Base-by-base conservation (phyloP, 2,797 vertebrate species). In the Buphagus erythrorhynchus region DNA sequence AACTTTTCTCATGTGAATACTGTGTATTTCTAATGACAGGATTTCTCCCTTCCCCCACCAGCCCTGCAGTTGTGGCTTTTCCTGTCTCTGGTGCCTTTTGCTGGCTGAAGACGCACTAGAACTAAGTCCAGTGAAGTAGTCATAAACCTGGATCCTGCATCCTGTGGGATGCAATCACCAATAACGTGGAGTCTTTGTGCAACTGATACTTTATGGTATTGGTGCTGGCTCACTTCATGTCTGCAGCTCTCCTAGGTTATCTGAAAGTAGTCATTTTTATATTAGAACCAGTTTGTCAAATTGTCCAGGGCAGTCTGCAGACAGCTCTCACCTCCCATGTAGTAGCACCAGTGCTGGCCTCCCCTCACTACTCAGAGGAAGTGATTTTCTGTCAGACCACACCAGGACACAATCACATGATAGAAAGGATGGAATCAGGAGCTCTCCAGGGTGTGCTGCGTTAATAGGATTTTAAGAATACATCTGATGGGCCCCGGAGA, bases 181-280 rank as follows among this genome's bases (percentile, higher is more conserved):
- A 6, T 66, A 58, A 35, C 1, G 10, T 65, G 38, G 16, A 90
- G 31, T 55, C 52, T 71, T 76, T 79, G 65, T 69, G 68, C 72
- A 74, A 6, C 35, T 72, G 40, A 31, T 76, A 38, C n/a, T 75
- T 85, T 31, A 21, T 36, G 21, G 16, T 66, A 45, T 71, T 9
- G 2, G 33, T 79, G 49, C 24, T 49, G 51, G 31, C 49, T 84
- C 88, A 11, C 12, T 76, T 73, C 22, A 22, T 42, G 29, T 31
- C 84, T 82, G 19, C 83, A 80, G 46, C 63, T 88, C 59, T 62
- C 62, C 65, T 51, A 69, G 66, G 58, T 72, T 95, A 72, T 59
- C 81, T 89, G 55, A 84, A 71, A 94, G 77, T 28, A 86, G 82
- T 86, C 36, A 93, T 96, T 97, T 96, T 91, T 88, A 21, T 86